Evolutionary conservation across 2,797 vertebrate species (phyloP).

Genomic region (Anguilla obscura): DNA sequence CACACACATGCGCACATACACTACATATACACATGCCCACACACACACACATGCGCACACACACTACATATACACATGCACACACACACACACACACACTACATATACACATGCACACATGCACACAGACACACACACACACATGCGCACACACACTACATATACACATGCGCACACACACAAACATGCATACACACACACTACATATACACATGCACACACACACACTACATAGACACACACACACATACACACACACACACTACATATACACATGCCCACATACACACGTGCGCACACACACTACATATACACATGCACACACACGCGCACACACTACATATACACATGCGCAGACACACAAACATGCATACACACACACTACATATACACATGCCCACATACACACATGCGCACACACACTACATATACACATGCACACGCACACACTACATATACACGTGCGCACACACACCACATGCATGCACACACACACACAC

Average conservation of each 20-base stretch:
- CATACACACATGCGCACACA: neutral
- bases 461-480: neutral
- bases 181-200: no score
- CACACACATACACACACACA: no score
- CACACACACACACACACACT: neutral
- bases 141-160: neutral
- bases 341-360: no score
- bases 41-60: neutral
- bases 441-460: neutral
- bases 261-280: no score
- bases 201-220: no score
- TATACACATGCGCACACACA: neutral
- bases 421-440: neutral
- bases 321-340: no score
- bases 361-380: no score
- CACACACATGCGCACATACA: no score
- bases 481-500: constrained; percentile 6
- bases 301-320: no score
- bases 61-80: neutral
- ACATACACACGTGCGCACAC: no score
- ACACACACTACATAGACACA: no score
- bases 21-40: no score
- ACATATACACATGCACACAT: neutral
- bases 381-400: neutral
- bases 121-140: neutral